A percentile compares a stretch with the other conserved stretches of the same genome.
Evolutionary conservation across 64 coral and sea anemone genomes (phyloP).

Genomic region (Montipora capricornis): DNA sequence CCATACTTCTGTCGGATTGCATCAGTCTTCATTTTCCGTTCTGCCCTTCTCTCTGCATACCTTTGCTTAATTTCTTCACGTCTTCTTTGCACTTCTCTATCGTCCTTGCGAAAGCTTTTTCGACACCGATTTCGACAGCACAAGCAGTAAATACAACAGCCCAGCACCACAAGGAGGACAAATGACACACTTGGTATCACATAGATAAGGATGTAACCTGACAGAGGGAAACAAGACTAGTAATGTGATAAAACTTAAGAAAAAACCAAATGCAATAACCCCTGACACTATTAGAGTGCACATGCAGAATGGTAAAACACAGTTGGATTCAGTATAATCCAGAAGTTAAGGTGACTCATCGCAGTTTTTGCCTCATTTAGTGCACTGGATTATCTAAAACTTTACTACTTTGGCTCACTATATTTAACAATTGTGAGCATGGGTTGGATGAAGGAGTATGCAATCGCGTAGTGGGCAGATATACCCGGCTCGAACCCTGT

Average conservation of each 20-base stretch:
- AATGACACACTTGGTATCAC: conserved; percentile 86
- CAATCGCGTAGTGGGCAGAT: no score
- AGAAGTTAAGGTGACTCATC: no score
- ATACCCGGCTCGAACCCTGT: no score
- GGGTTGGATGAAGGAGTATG: no score
- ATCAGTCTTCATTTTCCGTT: conserved; percentile 85
- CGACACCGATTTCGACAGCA: conserved; percentile 79
- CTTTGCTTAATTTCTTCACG: conserved; percentile 66
- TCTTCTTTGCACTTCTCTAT: conserved; percentile 71
- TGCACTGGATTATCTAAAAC: no score
- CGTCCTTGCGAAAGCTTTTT: conserved; percentile 48
- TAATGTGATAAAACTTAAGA: background rate
- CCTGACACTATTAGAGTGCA: no score
- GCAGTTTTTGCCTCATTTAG: no score
- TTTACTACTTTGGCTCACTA: no score
- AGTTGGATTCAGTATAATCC: no score
- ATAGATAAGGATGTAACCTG: conserved; percentile 87
- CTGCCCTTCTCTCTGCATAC: conserved; percentile 80
- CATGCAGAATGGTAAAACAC: no score
- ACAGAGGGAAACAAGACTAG: background rate
- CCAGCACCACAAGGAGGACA: conserved; percentile 72
- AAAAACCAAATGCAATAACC: no score
- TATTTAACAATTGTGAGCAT: no score
- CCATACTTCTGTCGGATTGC: conserved; percentile 97
- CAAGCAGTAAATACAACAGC: conserved; percentile 94